Base-by-base conservation (phyloP, 2,797 vertebrate species). In the Odontamblyopus rebecca region DNA sequence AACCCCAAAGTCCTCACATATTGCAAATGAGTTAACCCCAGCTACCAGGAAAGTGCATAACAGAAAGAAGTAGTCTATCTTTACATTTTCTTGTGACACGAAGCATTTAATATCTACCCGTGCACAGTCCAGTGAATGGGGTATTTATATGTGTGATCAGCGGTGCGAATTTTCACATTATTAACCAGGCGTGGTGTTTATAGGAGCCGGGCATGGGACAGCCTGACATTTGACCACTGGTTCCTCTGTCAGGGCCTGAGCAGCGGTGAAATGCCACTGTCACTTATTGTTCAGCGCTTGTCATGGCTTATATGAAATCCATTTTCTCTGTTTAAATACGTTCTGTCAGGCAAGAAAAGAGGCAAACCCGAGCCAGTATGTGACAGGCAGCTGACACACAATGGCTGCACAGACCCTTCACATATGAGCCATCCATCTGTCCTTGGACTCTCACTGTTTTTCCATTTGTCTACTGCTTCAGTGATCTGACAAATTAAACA, bases 271-370 rank as follows among this genome's bases (percentile, higher is more conserved):
- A 89, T 83, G 84, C 75, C 76, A 65, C 82, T 90, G 88, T 90
- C 89, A 82, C 41, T 90, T 87, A 85, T 86, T 87, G 83, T 85
- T 85, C 85, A 79, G 59, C 35, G 69, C 66, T 80, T 86, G 89
- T 89, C 84, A 84, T 64, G 67, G 84, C 79, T 85, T 82, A 82
- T 88, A 75, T 84, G 82, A 89, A 91, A 89, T 89, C 84, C 82
- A 85, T 91, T 89, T 91, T 85, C 79, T 83, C 82, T 70, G 72
- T 91, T 85, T 89, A 85, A 91, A 91, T 85, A 82, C 77, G 67
- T 79, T 88, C 85, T 87, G 88, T 85, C 85, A 81, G 75, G 68
- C 66, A 82, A 76, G 73, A 85, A 86, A 87, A 81, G 80, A 70
- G 63, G 75, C 71, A 60, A 82, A 82, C 78, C 82, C 71, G 78